phyloP scores from a whole-genome alignment of 1,140 invertebrate species.

The Formica selysi region DNA sequence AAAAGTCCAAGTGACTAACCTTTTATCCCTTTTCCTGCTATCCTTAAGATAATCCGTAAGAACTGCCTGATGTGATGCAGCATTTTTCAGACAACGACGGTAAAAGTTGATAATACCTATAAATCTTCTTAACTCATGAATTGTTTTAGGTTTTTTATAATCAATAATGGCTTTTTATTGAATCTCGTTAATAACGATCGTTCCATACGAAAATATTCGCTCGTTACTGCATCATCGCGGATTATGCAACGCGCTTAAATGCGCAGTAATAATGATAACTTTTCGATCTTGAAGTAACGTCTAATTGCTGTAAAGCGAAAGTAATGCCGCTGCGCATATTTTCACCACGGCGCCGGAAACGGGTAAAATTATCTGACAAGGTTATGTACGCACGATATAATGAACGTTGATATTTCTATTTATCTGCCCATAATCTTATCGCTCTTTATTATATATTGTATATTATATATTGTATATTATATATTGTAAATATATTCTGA shows the following conservation, averaged over 20 bases:
- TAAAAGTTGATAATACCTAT: no score
- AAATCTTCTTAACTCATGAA: no score
- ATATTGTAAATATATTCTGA: not conserved
- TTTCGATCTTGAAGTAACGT: not conserved
- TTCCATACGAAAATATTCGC: not conserved
- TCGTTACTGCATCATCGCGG: not conserved
- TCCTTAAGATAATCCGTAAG: no score
- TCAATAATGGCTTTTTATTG: not conserved
- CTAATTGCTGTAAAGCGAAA: constrained; percentile 1
- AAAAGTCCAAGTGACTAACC: no score
- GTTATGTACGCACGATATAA: not conserved
- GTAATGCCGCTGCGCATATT: not conserved
- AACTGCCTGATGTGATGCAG: no score
- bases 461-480: no score
- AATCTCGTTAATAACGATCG: not conserved
- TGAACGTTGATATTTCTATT: not conserved
- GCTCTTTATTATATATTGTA: not conserved
- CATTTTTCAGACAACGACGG: no score
- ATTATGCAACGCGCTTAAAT: constrained; percentile 36
- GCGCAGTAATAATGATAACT: constrained; percentile 4
- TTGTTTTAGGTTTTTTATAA: no score
- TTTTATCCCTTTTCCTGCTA: no score
- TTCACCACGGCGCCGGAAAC: not conserved
- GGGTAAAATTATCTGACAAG: not conserved
- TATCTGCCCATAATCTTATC: not conserved